These are phyloP conservation scores for Ctenoplectra terminalis DNA, from an alignment of 1,140 invertebrate genomes.

Conservation along the genomic window DNA sequence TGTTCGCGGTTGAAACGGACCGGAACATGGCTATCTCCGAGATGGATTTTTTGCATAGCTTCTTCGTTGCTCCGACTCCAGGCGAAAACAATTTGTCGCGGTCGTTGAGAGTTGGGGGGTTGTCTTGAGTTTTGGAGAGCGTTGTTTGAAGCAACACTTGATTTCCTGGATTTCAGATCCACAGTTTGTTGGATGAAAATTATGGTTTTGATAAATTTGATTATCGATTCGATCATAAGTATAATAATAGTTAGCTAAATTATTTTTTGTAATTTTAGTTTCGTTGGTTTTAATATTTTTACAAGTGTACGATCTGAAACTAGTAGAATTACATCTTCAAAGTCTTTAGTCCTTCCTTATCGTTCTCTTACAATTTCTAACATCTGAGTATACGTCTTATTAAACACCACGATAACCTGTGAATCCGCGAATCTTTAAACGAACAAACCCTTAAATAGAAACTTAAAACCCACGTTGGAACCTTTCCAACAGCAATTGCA, in stretches of 20 bases:
- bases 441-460: neutral
- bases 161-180: too few relatives aligned
- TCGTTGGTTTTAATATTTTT: neutral
- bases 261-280: too few relatives aligned
- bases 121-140: neutral
- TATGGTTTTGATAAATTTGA: too few relatives aligned
- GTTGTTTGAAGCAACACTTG: too few relatives aligned
- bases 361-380: too few relatives aligned
- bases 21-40: constrained; percentile 24
- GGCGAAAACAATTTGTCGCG: neutral
- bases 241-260: too few relatives aligned
- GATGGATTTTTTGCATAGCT: neutral
- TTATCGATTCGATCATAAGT: too few relatives aligned
- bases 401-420: neutral
- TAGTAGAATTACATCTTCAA: neutral
- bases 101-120: too few relatives aligned
- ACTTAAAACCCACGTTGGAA: neutral
- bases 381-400: too few relatives aligned
- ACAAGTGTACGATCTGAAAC: neutral
- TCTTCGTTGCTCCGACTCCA: neutral
- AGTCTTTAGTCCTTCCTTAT: too few relatives aligned
- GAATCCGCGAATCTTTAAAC: constrained; percentile 1
- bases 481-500: neutral
- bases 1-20: constrained; percentile 46
- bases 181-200: too few relatives aligned